Base-by-base conservation (phyloP, 2,888 invertebrate species). In the Hyalella azteca region DNA sequence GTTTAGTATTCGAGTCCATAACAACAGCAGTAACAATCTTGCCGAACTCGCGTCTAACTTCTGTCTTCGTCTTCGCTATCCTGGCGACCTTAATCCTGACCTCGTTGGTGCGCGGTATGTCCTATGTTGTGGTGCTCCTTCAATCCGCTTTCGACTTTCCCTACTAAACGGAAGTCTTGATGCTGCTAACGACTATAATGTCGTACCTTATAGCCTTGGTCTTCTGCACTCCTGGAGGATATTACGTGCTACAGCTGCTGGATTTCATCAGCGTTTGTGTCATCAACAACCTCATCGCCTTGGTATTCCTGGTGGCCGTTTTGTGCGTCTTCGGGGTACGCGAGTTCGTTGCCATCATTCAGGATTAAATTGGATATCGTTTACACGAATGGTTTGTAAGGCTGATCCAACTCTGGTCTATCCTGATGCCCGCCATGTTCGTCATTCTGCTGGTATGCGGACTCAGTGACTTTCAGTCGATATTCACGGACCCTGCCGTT, bases 191-290 rank as follows among this genome's bases (percentile, higher is more conserved):
- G 13, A 9, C n/a, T 26, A 3, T 73, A 11, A 1, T 26, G 7
- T 19, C 39, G 1, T 73, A 40, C 41, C 1, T 73, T 11, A 22
- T 73, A 19, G 39, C 40, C 73, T 40, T 73, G 15, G 13, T 15
- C 3, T 29, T 73, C 3, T 39, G 39, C 32, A 36, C 73, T 7
- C 73, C 73, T 13, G 73, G 32, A 7, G 73, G 73, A 15, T 73
- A 73, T 19, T 73, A 19, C 40, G 19, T 32, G 19, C 19, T 73
- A 11, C 32, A 73, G 40, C 15, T 73, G 29, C 1, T 73, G 15
- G 73, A 73, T 41, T 73, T 5, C n/a, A 40, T 73, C 36, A 73
- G 13, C 19, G 73, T 73, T 26, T 73, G 73, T 36, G 11, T 73
- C 1, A n/a, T 73, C 4, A 73, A 73, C 40, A 73, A 73, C n/a